These are phyloP conservation scores for Macaria liturata DNA, from an alignment of 2,888 invertebrate species.

Conservation along the genomic window DNA sequence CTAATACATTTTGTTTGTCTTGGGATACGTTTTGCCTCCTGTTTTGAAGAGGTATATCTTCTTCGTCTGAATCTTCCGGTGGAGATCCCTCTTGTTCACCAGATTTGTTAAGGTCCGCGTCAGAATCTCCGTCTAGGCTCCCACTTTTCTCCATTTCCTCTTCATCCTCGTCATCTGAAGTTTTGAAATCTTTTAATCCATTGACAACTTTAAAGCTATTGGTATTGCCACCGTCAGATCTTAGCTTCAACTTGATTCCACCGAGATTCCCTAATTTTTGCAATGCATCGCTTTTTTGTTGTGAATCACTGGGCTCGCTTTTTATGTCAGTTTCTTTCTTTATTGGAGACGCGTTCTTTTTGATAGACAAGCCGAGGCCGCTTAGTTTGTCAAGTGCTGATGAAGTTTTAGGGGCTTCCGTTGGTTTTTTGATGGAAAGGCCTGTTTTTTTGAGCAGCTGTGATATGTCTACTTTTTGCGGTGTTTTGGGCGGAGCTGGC, in stretches of 20 bases:
- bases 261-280: conserved; percentile 71
- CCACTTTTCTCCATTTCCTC: conserved; percentile 55
- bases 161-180: conserved; percentile 70
- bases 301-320: conserved; percentile 34
- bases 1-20: conserved; percentile 15
- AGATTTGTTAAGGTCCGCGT: conserved; percentile 48
- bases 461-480: conserved; percentile 73
- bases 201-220: conserved; percentile 75
- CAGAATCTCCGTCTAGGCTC: conserved; percentile 51
- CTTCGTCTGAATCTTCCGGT: conserved; percentile 48
- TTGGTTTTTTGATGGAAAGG: conserved; percentile 63
- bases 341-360: conserved; percentile 64
- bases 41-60: conserved; percentile 34
- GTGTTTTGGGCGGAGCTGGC: conserved; percentile 47
- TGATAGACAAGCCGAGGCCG: conserved; percentile 74
- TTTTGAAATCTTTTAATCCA: conserved; percentile 71
- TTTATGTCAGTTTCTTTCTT: conserved; percentile 62
- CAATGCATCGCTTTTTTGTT: conserved; percentile 51
- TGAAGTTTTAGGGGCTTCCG: conserved; percentile 51
- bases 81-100: conserved; percentile 44
- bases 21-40: conserved; percentile 18
- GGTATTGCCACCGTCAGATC: conserved; percentile 67
- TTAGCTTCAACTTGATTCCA: conserved; percentile 74
- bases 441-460: conserved; percentile 69
- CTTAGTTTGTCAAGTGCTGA: conserved; percentile 70